Percentiles rank a stretch among this genome's conserved stretches.
Conservation (phyloP, 2,797 vertebrate species). For the Siniperca undulata region DNA sequence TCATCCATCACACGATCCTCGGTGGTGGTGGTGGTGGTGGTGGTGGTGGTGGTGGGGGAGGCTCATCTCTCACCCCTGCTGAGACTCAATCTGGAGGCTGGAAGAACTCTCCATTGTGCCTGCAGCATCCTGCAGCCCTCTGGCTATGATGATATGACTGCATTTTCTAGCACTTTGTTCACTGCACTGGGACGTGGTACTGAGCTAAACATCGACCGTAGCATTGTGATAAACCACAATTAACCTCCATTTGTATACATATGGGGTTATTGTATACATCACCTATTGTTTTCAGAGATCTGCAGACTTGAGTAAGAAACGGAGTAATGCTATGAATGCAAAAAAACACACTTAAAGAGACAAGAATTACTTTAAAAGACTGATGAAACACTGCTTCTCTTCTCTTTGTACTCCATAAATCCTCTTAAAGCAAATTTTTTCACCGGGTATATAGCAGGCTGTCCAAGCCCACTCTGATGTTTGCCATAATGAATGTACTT, state of each 20-base stretch:
- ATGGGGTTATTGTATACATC: neutral
- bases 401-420: constrained; percentile 52
- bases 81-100: constrained; percentile 84
- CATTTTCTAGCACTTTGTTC: constrained; percentile 44
- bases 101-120: constrained; percentile 72
- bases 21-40: constrained; percentile 44
- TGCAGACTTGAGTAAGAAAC: neutral
- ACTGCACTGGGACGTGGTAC: constrained; percentile 2
- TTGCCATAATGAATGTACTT: constrained; percentile 41
- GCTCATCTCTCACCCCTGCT: constrained; percentile 82
- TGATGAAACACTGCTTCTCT: constrained; percentile 30
- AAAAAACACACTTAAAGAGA: constrained; percentile 9
- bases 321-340: constrained; percentile 13
- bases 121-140: constrained; percentile 62
- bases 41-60: constrained; percentile 19
- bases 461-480: constrained; percentile 32
- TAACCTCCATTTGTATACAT: constrained; percentile 4
- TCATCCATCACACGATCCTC: constrained; percentile 75
- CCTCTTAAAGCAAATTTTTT: constrained; percentile 61
- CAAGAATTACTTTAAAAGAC: constrained; percentile 37
- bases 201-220: constrained; percentile 26
- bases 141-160: constrained; percentile 33
- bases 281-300: constrained; percentile 2
- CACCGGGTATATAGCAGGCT: constrained; percentile 20
- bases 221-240: constrained; percentile 10